Percentiles rank a stretch among this genome's conserved stretches.
Conservation (phyloP, 1,140 invertebrate species). For the Bradysia coprophila region DNA sequence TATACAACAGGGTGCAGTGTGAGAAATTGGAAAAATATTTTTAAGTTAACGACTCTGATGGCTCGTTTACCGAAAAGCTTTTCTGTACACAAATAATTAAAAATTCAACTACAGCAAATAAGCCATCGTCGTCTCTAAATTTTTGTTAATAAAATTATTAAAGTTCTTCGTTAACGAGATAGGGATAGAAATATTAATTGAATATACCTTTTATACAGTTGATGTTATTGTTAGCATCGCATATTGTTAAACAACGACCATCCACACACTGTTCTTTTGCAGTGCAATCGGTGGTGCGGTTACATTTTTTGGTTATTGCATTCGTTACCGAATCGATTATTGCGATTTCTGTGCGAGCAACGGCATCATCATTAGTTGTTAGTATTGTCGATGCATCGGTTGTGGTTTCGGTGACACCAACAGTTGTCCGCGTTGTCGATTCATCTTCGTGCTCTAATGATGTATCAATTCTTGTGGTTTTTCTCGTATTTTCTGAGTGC, state of each 20-base stretch:
- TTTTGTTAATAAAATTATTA: no score
- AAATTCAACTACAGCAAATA: no score
- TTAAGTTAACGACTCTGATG: no score
- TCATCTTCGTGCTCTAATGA: constrained; percentile 15
- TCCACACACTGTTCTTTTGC: constrained; percentile 31
- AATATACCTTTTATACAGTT: constrained; percentile 10
- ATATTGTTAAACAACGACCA: constrained; percentile 31
- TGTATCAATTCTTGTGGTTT: constrained; percentile 17
- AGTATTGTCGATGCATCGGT: constrained; percentile 11
- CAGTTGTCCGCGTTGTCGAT: constrained; percentile 10
- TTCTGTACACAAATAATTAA: no score
- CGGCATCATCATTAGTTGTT: constrained; percentile 7
- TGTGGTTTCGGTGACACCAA: constrained; percentile 16
- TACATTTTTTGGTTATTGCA: background rate
- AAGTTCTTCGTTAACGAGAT: no score
- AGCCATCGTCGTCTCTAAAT: no score
- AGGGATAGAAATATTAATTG: no score
- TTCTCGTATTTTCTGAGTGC: constrained; percentile 10
- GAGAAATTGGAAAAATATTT: no score
- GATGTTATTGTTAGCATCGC: constrained; percentile 29
- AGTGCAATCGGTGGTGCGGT: constrained; percentile 25
- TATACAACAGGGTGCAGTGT: no score
- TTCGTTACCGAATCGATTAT: background rate
- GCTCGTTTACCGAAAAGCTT: no score
- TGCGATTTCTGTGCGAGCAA: constrained; percentile 7